Conservation (phyloP, 2,113 vertebrate genomes). For the Ondatra zibethicus region DNA sequence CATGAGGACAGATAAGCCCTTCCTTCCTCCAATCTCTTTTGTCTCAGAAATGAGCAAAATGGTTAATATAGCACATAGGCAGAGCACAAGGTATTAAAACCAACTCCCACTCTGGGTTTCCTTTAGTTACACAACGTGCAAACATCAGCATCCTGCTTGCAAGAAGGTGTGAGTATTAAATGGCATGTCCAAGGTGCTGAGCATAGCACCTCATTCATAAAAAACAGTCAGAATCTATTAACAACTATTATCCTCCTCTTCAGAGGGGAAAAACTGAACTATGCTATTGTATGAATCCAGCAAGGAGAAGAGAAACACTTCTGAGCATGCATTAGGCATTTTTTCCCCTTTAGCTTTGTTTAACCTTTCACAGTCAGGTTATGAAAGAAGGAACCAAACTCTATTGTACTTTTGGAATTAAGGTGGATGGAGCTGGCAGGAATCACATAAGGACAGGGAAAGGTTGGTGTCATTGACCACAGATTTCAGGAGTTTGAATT, state of each 20-base stretch:
- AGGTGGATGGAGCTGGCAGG: background rate
- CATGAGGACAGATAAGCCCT: too few species aligned
- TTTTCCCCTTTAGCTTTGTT: background rate
- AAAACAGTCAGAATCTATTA: background rate
- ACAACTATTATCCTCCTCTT: background rate
- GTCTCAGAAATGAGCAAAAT: background rate
- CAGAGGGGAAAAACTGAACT: background rate
- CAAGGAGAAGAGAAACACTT: background rate
- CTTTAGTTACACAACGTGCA: background rate
- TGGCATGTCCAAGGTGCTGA: background rate
- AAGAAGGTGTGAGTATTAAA: background rate
- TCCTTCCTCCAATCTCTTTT: too few species aligned
- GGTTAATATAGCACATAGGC: too few species aligned
- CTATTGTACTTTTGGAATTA: background rate
- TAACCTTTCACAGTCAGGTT: background rate
- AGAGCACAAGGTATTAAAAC: background rate
- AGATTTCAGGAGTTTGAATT: background rate
- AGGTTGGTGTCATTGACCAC: background rate
- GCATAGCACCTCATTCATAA: background rate
- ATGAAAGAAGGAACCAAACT: background rate
- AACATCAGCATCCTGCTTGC: background rate
- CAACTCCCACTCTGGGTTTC: background rate
- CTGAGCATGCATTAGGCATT: background rate
- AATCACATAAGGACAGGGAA: background rate
- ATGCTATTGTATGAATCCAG: background rate